phyloP scores from a whole-genome alignment of 2,888 invertebrate species.

The Rotaria magnacalcarata region DNA sequence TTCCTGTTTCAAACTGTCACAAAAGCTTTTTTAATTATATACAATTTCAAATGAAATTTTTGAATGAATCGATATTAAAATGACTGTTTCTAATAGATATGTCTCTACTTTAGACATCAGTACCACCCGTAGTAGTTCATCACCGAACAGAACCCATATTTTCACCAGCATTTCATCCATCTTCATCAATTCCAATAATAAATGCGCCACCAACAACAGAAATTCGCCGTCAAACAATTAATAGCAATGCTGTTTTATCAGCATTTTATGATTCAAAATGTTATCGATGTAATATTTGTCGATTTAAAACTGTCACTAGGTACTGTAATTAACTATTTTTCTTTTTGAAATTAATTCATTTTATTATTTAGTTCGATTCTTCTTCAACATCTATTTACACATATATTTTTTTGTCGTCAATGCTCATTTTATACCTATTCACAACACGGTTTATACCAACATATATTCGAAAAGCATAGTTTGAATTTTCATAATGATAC shows the following conservation, averaged over 20 bases:
- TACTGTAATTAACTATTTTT: background rate
- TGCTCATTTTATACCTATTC: conserved; percentile 9
- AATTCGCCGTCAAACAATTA: background rate
- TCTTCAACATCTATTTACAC: conserved; percentile 16
- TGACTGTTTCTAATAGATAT: too few relatives aligned
- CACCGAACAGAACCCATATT: background rate
- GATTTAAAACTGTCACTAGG: background rate
- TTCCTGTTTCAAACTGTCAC: too few relatives aligned
- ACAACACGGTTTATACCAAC: background rate
- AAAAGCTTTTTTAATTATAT: too few relatives aligned
- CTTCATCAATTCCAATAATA: background rate
- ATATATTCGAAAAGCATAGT: background rate
- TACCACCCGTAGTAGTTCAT: background rate
- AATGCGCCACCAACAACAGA: background rate
- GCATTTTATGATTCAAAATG: conserved; percentile 5
- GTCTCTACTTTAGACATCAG: background rate
- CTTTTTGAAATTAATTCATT: background rate
- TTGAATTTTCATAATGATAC: background rate
- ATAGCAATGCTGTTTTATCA: background rate
- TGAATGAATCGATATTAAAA: too few relatives aligned
- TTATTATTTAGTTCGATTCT: background rate
- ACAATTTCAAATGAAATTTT: too few relatives aligned
- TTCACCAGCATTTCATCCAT: background rate
- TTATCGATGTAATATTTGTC: conserved; percentile 26
- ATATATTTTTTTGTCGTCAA: background rate